Evolutionary conservation across 2,113 vertebrate genomes (phyloP).

Genomic region (Pollimyrus isidori): DNA sequence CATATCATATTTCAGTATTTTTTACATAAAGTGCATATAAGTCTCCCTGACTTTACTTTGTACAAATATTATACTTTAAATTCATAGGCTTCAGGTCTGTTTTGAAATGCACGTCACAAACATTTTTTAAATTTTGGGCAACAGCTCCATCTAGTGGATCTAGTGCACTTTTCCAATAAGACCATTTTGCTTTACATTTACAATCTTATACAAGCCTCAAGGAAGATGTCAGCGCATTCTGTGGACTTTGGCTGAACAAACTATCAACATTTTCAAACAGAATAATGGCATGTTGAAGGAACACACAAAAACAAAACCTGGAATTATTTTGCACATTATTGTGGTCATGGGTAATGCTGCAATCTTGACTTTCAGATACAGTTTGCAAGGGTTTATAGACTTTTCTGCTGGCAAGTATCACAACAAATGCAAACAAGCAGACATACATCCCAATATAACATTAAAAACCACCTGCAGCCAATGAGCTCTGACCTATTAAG

Average conservation of each 20-base stretch:
- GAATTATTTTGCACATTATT: background rate
- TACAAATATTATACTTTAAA: background rate
- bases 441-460: background rate
- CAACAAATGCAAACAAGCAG: background rate
- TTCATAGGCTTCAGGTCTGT: background rate
- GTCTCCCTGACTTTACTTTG: background rate
- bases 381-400: background rate
- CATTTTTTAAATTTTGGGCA: background rate
- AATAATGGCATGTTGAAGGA: background rate
- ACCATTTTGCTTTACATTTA: background rate
- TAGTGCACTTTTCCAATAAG: background rate
- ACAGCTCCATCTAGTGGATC: constrained; percentile 2
- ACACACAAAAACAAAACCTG: too few relatives aligned
- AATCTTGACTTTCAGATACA: background rate
- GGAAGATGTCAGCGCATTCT: background rate
- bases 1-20: background rate
- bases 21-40: background rate
- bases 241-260: background rate
- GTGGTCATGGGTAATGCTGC: background rate
- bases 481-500: background rate
- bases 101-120: background rate
- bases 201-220: background rate
- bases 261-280: background rate
- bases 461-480: background rate
- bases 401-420: background rate